These are phyloP conservation scores for Varecia variegata DNA, from an alignment of 2,797 vertebrate genomes.

Conservation along the genomic window DNA sequence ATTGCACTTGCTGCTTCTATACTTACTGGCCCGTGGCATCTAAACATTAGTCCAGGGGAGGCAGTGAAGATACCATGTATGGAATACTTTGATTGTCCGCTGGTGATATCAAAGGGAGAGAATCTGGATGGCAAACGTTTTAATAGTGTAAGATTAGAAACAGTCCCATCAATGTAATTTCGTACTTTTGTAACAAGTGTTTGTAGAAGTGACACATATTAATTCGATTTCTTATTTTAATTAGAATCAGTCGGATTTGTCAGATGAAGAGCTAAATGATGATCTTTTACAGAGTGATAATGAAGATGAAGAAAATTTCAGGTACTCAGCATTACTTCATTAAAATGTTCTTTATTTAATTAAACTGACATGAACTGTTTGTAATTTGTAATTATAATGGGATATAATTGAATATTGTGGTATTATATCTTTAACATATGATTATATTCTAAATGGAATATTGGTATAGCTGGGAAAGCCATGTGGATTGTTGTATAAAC, in stretches of 20 bases:
- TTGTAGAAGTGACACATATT: slow-evolving; percentile 24
- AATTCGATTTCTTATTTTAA: slow-evolving; percentile 71
- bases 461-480: neutral
- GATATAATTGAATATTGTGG: neutral
- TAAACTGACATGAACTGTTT: neutral
- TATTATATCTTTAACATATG: neutral
- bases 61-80: accelerated
- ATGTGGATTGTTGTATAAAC: neutral
- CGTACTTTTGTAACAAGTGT: slow-evolving; percentile 81
- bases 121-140: slow-evolving; percentile 38
- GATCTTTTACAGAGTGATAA: slow-evolving; percentile 98
- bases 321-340: slow-evolving; percentile 76
- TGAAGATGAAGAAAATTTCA: slow-evolving; percentile 89
- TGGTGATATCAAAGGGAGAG: neutral
- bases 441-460: neutral
- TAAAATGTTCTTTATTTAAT: slow-evolving; percentile 33
- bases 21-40: neutral
- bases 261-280: slow-evolving; percentile 98
- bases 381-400: neutral
- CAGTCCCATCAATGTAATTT: slow-evolving; percentile 80
- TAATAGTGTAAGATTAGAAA: slow-evolving; percentile 78
- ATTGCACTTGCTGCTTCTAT: neutral
- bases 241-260: slow-evolving; percentile 95
- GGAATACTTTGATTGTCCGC: neutral
- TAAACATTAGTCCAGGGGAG: neutral